A percentile compares a stretch with the other conserved stretches of the same genome.
phyloP scores from a whole-genome alignment of 2,113 vertebrate genomes.

The Glaucomys volans region DNA sequence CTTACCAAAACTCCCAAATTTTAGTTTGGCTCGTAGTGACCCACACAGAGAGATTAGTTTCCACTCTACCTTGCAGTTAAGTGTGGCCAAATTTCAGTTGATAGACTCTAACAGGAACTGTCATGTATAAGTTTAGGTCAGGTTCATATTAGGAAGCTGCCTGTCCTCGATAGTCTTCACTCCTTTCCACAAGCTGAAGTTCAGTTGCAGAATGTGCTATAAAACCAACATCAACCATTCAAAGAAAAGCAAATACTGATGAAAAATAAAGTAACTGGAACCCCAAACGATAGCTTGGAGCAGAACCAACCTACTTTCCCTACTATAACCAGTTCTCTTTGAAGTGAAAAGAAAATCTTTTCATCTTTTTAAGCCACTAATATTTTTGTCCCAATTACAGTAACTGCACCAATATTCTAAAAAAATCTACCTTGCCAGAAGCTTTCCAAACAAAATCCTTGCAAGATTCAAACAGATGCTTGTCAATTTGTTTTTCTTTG shows the following conservation, averaged over 20 bases:
- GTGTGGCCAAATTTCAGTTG: background rate
- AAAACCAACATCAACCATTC: background rate
- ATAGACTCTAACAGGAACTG: background rate
- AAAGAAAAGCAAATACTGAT: conserved; percentile 20
- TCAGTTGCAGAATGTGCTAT: background rate
- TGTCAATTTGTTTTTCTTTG: conserved; percentile 41
- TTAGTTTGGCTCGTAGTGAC: background rate
- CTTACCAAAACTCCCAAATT: background rate
- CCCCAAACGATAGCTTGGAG: background rate
- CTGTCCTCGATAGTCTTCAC: background rate
- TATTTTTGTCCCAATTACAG: conserved; percentile 5
- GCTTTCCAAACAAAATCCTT: conserved; percentile 51
- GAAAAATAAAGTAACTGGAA: background rate
- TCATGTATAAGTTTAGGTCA: background rate
- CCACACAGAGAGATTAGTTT: background rate
- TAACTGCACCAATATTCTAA: background rate
- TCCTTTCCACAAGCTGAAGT: conserved; percentile 20
- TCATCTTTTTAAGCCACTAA: conserved; percentile 6
- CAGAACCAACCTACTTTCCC: background rate
- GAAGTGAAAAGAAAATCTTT: background rate
- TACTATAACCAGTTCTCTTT: background rate
- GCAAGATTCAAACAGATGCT: conserved; percentile 30
- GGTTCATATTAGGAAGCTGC: background rate
- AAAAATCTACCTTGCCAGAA: background rate
- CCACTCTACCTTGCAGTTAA: background rate